These are phyloP conservation scores for Heteropelma amictum DNA, from an alignment of 2,888 invertebrate genomes.

Conservation along the genomic window DNA sequence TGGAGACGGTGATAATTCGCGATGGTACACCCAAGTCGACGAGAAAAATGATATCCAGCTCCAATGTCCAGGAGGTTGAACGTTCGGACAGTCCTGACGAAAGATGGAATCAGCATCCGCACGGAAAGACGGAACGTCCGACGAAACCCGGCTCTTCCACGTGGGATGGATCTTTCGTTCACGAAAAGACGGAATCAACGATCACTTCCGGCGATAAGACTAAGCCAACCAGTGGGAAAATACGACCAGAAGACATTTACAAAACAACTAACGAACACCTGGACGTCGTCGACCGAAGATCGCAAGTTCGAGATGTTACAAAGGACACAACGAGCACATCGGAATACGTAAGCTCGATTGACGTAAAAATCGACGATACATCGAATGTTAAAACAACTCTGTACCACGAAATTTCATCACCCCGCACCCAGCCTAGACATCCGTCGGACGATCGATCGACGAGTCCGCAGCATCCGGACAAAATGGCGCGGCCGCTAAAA, in stretches of 20 bases:
- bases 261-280: conserved; percentile 1
- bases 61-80: conserved; percentile 8
- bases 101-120: conserved; percentile 34
- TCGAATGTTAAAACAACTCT: conserved; percentile 42
- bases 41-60: conserved; percentile 15
- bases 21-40: conserved; percentile 65
- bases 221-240: conserved; percentile 47
- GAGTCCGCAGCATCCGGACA: conserved; percentile 51
- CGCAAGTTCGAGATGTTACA: conserved; percentile 13
- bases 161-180: conserved; percentile 67
- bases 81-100: conserved; percentile 44
- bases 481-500: conserved; percentile 60
- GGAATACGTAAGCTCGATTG: conserved; percentile 41
- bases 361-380: conserved; percentile 43
- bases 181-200: conserved; percentile 56
- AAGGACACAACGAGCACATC: conserved; percentile 24
- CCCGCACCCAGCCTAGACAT: conserved; percentile 25
- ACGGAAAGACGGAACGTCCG: conserved; percentile 52
- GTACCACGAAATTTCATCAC: conserved; percentile 51
- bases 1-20: conserved; percentile 68
- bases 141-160: conserved; percentile 61
- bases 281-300: conserved; percentile 9
- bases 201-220: conserved; percentile 43
- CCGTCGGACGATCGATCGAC: conserved; percentile 21
- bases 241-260: conserved; percentile 41